Evolutionary conservation across 2,888 invertebrate genomes (phyloP).

Genomic region (Sphaeridia pumilis): DNA sequence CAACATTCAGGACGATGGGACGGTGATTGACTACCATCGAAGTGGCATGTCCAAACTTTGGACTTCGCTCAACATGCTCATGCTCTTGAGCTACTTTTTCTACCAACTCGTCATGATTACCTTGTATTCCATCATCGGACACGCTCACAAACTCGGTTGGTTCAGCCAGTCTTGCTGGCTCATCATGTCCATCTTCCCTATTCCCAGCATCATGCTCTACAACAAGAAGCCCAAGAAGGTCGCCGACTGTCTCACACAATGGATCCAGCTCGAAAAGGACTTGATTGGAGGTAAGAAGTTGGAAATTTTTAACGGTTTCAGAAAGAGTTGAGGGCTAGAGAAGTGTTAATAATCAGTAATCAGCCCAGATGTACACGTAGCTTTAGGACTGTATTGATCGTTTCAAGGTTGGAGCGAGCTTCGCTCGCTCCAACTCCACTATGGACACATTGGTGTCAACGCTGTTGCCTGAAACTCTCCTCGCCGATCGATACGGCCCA

Average conservation of each 20-base stretch:
- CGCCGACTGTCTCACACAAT: conserved; percentile 32
- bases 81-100: conserved; percentile 25
- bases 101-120: conserved; percentile 35
- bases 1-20: conserved; percentile 33
- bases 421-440: too few relatives aligned
- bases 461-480: too few relatives aligned
- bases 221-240: conserved; percentile 32
- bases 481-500: too few relatives aligned
- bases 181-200: conserved; percentile 33
- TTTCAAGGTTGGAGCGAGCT: too few relatives aligned
- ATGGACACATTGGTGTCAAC: too few relatives aligned
- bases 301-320: too few relatives aligned
- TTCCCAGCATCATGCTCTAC: conserved; percentile 31
- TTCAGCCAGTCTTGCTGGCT: conserved; percentile 34
- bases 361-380: too few relatives aligned
- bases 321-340: too few relatives aligned
- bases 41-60: conserved; percentile 29
- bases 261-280: conserved; percentile 34
- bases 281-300: conserved; percentile 29
- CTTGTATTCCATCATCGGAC: conserved; percentile 26
- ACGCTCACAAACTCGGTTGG: conserved; percentile 34
- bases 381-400: too few relatives aligned
- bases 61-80: conserved; percentile 23
- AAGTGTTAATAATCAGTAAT: too few relatives aligned
- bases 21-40: conserved; percentile 32